These are phyloP conservation scores for Eustalomyia histrio DNA, from an alignment of 2,888 invertebrate genomes.

Conservation along the genomic window DNA sequence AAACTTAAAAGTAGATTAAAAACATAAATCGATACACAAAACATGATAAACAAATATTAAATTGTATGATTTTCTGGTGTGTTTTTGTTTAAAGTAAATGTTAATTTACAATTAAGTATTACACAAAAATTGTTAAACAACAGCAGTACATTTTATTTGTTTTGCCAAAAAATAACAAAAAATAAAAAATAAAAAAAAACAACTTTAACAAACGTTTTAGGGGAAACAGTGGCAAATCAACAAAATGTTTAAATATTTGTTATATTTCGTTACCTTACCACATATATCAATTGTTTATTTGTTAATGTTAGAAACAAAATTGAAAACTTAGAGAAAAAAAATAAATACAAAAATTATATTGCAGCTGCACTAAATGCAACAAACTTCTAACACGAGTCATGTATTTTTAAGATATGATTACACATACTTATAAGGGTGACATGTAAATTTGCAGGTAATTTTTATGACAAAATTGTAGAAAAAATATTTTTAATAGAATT, in stretches of 20 bases:
- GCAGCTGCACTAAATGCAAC: conserved; percentile 61
- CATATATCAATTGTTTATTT: conserved; percentile 38
- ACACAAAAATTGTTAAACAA: conserved; percentile 2
- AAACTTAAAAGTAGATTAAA: conserved; percentile 45
- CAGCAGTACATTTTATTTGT: conserved; percentile 11
- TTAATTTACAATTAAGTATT: conserved; percentile 48
- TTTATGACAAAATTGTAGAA: neutral
- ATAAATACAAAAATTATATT: conserved; percentile 33
- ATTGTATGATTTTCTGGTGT: neutral
- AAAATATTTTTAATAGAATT: no score
- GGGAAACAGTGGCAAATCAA: conserved; percentile 50
- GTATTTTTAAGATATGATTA: conserved; percentile 40
- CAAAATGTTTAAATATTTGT: conserved; percentile 55
- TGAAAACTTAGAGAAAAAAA: conserved; percentile 22
- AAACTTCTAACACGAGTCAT: conserved; percentile 65
- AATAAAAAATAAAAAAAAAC: neutral
- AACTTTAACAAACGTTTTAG: conserved; percentile 21
- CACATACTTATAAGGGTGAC: conserved; percentile 6
- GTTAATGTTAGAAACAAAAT: conserved; percentile 13
- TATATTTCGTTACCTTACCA: conserved; percentile 21
- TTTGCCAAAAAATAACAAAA: conserved; percentile 31
- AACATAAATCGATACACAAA: conserved; percentile 50
- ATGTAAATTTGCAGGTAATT: neutral
- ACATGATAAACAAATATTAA: conserved; percentile 49
- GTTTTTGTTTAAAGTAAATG: conserved; percentile 29